A percentile compares a stretch with the other conserved stretches of the same genome.
These are phyloP conservation scores for Leptopilina boulardi DNA, from an alignment of 1,140 invertebrate genomes.

Conservation along the genomic window DNA sequence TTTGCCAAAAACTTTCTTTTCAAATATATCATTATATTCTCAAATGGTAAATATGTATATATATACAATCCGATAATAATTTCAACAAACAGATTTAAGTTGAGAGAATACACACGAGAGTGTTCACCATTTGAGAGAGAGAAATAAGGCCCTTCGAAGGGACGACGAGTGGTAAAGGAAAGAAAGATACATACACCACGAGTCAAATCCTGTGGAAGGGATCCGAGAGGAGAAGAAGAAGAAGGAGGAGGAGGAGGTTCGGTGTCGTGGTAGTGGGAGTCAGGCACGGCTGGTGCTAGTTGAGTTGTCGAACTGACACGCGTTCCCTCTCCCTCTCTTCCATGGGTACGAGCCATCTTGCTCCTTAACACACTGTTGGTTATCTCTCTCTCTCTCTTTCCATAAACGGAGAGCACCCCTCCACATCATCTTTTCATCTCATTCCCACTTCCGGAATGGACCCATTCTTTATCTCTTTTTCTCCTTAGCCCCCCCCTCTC, in stretches of 20 bases:
- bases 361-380: background rate
- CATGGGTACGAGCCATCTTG: slow-evolving; percentile 24
- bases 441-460: slow-evolving; percentile 29
- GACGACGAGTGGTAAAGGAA: slow-evolving; percentile 19
- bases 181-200: background rate
- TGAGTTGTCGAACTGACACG: slow-evolving; percentile 77
- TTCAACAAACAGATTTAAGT: background rate
- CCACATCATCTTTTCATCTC: slow-evolving; percentile 30
- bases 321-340: slow-evolving; percentile 64
- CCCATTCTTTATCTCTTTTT: slow-evolving; percentile 18
- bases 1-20: too few relatives aligned
- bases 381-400: background rate
- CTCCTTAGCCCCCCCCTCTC: background rate
- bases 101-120: too few relatives aligned
- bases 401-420: slow-evolving; percentile 20
- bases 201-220: slow-evolving; percentile 30
- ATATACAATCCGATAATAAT: background rate
- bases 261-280: slow-evolving; percentile 56
- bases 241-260: slow-evolving; percentile 50
- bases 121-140: slow-evolving; percentile 19
- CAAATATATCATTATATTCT: too few relatives aligned
- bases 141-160: background rate
- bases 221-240: slow-evolving; percentile 43
- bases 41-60: too few relatives aligned
- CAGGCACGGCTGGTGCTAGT: slow-evolving; percentile 73